phyloP scores from a whole-genome alignment of 1,140 invertebrate genomes.

The Oryctes rhinoceros region DNA sequence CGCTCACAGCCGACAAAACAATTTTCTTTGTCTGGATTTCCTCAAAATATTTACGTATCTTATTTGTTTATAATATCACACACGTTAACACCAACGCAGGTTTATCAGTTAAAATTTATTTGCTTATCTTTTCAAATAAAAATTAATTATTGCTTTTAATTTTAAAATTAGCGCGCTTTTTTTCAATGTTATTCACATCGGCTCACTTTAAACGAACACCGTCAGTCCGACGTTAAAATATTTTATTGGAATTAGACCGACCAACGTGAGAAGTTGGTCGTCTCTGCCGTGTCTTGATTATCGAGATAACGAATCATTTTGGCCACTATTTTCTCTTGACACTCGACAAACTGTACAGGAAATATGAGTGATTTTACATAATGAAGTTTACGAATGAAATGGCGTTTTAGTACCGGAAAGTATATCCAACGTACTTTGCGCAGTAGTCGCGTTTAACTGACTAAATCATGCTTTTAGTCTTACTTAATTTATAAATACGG shows the following conservation, averaged over 20 bases:
- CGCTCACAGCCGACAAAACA: neutral
- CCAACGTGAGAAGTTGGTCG: neutral
- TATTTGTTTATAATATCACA: too few species aligned
- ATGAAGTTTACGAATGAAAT: neutral
- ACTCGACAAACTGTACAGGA: neutral
- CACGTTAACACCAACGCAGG: neutral
- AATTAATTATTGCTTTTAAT: neutral
- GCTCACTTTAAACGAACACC: neutral
- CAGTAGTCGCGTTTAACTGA: slow-evolving; percentile 17
- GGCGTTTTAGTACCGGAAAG: neutral
- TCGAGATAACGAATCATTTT: neutral
- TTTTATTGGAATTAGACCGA: neutral
- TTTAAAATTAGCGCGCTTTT: neutral
- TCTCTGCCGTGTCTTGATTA: neutral
- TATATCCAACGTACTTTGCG: neutral
- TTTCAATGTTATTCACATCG: neutral
- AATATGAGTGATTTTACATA: neutral
- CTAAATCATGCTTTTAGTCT: neutral
- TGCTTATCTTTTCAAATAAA: too few species aligned
- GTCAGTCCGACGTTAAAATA: neutral
- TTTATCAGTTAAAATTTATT: neutral
- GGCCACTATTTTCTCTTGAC: neutral
- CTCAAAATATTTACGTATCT: too few species aligned
- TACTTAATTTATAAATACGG: neutral
- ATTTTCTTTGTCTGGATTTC: neutral